phyloP scores from a whole-genome alignment of 2,797 vertebrate genomes.

The Podargus strigoides region DNA sequence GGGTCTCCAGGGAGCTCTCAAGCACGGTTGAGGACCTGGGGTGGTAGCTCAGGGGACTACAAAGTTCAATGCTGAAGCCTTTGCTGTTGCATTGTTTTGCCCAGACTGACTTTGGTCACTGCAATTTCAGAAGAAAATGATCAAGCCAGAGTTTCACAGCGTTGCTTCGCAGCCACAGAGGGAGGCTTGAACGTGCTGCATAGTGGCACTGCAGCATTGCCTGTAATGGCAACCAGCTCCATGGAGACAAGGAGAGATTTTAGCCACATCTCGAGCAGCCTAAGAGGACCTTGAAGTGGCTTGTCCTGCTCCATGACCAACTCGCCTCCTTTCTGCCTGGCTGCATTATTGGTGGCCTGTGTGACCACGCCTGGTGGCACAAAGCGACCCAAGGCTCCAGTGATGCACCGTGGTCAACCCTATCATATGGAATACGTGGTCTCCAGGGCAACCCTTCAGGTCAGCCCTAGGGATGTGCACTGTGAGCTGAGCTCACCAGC shows the following conservation, averaged over 20 bases:
- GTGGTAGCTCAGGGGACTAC: not conserved
- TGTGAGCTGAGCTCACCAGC: not conserved
- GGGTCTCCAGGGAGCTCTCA: not conserved
- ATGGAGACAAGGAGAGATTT: not conserved
- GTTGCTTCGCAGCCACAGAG: not conserved
- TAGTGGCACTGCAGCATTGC: not conserved
- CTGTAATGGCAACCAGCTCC: not conserved
- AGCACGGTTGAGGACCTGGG: rapidly evolving
- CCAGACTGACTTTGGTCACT: not conserved
- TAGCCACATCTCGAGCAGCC: not conserved
- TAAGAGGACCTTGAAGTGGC: not conserved
- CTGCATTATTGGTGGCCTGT: not conserved
- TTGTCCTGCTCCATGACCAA: not conserved
- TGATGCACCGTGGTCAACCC: not conserved
- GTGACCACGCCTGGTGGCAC: not conserved
- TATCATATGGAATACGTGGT: not conserved
- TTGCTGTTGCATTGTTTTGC: not conserved
- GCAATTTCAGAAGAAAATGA: not conserved
- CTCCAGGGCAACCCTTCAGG: not conserved
- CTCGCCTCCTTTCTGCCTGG: not conserved
- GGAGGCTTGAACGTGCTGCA: not conserved
- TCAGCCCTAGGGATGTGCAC: not conserved
- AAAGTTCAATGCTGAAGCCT: not conserved
- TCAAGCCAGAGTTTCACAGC: rapidly evolving
- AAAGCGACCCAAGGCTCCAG: not conserved